These are phyloP conservation scores for Notodonta dromedarius DNA, from an alignment of 2,888 invertebrate genomes.

Conservation along the genomic window DNA sequence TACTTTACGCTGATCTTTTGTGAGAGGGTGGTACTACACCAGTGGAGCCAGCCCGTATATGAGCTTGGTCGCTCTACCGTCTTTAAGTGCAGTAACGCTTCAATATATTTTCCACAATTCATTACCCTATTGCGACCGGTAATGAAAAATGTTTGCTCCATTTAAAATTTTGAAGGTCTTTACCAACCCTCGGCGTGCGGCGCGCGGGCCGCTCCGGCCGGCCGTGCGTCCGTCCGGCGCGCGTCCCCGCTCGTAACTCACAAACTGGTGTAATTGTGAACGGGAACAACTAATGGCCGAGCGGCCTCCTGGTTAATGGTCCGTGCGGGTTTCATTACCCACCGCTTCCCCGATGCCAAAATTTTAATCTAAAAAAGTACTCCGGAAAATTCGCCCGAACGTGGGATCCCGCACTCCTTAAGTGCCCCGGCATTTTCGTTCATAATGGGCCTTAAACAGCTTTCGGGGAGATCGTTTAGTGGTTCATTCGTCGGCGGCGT, in stretches of 20 bases:
- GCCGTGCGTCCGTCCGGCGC: constrained; percentile 16
- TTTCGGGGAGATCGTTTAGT: constrained; percentile 63
- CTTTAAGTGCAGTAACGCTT: too few species aligned
- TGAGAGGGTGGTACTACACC: too few species aligned
- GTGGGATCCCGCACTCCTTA: constrained; percentile 46
- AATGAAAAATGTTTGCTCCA: constrained; percentile 8
- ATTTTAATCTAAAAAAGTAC: constrained; percentile 70
- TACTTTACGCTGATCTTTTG: too few species aligned
- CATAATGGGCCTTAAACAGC: constrained; percentile 70
- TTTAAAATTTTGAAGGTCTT: constrained; percentile 29
- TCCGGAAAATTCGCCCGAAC: constrained; percentile 38
- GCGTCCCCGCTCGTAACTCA: constrained; percentile 53
- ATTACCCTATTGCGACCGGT: background rate
- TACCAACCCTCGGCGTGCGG: constrained; percentile 25
- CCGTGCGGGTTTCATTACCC: constrained; percentile 70
- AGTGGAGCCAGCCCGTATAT: too few species aligned
- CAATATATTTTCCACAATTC: background rate
- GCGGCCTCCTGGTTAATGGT: constrained; percentile 63
- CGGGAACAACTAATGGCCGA: constrained; percentile 68
- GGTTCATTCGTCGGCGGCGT: constrained; percentile 60
- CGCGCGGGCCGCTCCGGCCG: constrained; percentile 20
- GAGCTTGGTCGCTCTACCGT: too few species aligned
- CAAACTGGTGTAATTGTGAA: constrained; percentile 66
- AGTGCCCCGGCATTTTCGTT: constrained; percentile 60
- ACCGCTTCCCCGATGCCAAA: constrained; percentile 62